These are phyloP conservation scores for Orientallactaga bullata DNA, from an alignment of 2,113 vertebrate species.

Conservation along the genomic window DNA sequence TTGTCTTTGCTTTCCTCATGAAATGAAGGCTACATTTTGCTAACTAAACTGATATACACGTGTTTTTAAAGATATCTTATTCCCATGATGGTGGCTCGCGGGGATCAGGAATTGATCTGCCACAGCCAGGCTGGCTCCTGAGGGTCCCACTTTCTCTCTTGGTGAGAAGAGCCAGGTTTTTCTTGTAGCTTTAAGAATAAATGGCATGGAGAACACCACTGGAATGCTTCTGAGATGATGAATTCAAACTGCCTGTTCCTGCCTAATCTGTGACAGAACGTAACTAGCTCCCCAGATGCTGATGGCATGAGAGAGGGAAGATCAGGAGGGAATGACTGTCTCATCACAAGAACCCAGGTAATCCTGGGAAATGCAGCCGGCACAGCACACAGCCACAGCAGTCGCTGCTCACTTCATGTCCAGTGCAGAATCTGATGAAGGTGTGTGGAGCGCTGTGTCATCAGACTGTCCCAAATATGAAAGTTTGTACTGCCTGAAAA, in stretches of 20 bases:
- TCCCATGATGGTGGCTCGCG: neutral
- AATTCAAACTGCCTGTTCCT: slow-evolving; percentile 20
- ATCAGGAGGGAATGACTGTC: neutral
- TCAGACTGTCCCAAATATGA: neutral
- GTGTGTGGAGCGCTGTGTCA: neutral
- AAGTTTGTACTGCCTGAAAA: slow-evolving; percentile 18
- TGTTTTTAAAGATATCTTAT: neutral
- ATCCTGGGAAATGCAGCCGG: slow-evolving; percentile 20
- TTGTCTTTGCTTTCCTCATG: neutral
- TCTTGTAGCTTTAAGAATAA: slow-evolving; percentile 33
- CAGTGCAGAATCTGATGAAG: neutral
- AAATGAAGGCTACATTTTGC: neutral
- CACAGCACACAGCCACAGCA: neutral
- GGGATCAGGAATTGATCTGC: neutral
- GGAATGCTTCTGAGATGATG: neutral
- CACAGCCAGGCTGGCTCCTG: neutral
- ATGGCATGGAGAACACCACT: neutral
- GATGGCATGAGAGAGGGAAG: slow-evolving; percentile 9
- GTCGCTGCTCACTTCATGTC: neutral
- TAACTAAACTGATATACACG: neutral
- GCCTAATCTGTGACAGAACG: slow-evolving; percentile 47
- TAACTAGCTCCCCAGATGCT: slow-evolving; percentile 55
- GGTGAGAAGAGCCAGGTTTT: neutral
- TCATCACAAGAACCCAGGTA: neutral
- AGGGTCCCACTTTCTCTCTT: neutral